Conservation (phyloP, 2,113 vertebrate genomes). For the Bubo bubo region DNA sequence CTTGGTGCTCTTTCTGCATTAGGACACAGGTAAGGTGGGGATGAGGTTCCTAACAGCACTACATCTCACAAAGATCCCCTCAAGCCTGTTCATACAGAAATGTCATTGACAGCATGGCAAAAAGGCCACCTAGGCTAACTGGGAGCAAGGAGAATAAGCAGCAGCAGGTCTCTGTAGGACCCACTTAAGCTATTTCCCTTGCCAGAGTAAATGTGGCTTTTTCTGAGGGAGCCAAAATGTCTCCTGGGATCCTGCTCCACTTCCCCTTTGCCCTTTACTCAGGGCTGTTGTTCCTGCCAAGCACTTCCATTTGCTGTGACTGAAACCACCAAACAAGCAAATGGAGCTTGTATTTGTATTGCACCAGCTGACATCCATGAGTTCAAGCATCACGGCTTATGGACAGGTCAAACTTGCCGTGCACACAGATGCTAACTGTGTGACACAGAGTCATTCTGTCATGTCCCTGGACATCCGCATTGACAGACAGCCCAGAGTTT, state of each 20-base stretch:
- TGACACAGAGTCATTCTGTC: not conserved
- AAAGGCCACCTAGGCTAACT: not conserved
- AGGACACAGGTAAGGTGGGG: not conserved
- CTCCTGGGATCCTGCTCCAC: not conserved
- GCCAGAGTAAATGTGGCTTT: not conserved
- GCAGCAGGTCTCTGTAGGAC: not conserved
- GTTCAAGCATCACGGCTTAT: accelerated
- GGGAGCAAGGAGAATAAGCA: not conserved
- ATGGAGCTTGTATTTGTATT: not conserved
- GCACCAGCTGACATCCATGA: not conserved
- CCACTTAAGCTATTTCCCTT: not conserved
- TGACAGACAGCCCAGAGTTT: not conserved
- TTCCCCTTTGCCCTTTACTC: not conserved
- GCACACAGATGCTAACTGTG: not conserved
- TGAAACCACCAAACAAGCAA: not conserved
- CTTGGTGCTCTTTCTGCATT: not conserved
- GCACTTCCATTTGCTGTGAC: not conserved
- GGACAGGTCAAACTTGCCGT: not conserved
- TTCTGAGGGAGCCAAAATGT: not conserved
- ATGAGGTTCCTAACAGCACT: not conserved
- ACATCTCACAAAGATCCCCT: not conserved
- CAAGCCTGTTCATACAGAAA: not conserved
- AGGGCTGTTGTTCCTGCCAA: not conserved
- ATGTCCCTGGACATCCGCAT: not conserved
- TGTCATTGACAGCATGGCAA: not conserved